Conservation (phyloP, 2,888 invertebrate species). For the Chrysomela aeneicollis region DNA sequence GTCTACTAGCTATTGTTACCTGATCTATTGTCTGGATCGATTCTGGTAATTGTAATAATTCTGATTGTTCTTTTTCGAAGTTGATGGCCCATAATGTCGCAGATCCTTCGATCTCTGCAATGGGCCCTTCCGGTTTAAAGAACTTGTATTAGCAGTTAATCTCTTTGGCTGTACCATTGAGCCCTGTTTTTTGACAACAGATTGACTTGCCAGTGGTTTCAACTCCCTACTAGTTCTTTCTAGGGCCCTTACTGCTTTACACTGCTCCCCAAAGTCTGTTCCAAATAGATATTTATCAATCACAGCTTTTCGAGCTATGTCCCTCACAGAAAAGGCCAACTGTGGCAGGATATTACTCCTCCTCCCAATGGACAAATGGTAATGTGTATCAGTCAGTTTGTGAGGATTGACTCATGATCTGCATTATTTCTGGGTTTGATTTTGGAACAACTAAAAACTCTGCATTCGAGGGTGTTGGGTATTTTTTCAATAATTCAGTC, state of each 20-base stretch:
- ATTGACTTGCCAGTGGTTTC: neutral
- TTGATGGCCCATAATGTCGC: constrained; percentile 4
- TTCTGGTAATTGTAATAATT: neutral
- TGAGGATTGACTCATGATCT: neutral
- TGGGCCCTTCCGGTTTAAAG: constrained; percentile 14
- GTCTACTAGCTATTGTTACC: neutral
- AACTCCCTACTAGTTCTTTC: neutral
- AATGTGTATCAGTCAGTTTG: neutral
- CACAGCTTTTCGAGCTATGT: neutral
- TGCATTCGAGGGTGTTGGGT: neutral
- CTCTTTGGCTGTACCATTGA: neutral
- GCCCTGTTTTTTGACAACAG: neutral
- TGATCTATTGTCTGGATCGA: neutral
- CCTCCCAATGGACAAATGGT: neutral
- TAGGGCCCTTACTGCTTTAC: neutral
- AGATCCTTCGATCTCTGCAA: neutral
- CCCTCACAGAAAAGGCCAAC: neutral
- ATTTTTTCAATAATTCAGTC: neutral
- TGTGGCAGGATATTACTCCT: neutral
- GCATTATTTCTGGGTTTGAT: neutral
- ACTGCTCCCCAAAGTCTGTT: neutral
- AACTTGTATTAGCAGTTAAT: neutral
- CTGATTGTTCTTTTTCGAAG: neutral
- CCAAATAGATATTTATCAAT: constrained; percentile 1
- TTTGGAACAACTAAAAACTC: neutral